Evolutionary conservation across 1,140 invertebrate genomes (phyloP), one percentile per base, ranked within the genome.

Genomic region (Laupala kohalensis): DNA sequence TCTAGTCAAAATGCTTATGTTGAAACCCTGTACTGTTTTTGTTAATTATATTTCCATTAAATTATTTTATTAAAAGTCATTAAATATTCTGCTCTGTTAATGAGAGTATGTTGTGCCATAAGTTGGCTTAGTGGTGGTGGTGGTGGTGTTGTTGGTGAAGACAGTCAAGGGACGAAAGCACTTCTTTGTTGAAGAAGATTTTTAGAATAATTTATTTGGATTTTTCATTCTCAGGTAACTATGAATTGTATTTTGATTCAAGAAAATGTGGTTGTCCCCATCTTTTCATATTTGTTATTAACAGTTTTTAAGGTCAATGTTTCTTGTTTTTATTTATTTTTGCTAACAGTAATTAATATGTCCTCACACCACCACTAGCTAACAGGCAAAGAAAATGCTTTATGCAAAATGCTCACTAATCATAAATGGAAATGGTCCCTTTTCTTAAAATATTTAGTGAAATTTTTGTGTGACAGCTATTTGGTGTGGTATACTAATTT

Each of bases 351-450:
- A n/a, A 23, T 37, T n/a, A 12, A 68, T 68, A 5, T 68, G 67
- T 23, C 67, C 67, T 68, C 67, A 68, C 67, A 37, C 67, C 67
- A 68, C 67, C 67, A 68, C 67, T 29, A 29, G 67, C 67, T 68
- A 68, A 68, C 67, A n/a, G 26, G 37, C 9, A 53, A 53, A 53
- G 37, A 53, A 9, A 53, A n/a, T n/a, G n/a, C n/a, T n/a, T n/a
- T n/a, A n/a, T n/a, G n/a, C n/a, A n/a, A n/a, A n/a, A n/a, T n/a
- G n/a, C n/a, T n/a, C n/a, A n/a, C n/a, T n/a, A n/a, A n/a, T n/a
- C n/a, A n/a, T n/a, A n/a, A n/a, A n/a, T n/a, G n/a, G n/a, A n/a
- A n/a, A n/a, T n/a, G n/a, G n/a, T n/a, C n/a, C n/a, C n/a, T n/a
- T n/a, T n/a, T n/a, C n/a, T n/a, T n/a, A n/a, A n/a, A n/a, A n/a